Evolutionary conservation across 2,797 vertebrate species (phyloP), one percentile per base, ranked within the genome.

Genomic region (Megaceryle alcyon): DNA sequence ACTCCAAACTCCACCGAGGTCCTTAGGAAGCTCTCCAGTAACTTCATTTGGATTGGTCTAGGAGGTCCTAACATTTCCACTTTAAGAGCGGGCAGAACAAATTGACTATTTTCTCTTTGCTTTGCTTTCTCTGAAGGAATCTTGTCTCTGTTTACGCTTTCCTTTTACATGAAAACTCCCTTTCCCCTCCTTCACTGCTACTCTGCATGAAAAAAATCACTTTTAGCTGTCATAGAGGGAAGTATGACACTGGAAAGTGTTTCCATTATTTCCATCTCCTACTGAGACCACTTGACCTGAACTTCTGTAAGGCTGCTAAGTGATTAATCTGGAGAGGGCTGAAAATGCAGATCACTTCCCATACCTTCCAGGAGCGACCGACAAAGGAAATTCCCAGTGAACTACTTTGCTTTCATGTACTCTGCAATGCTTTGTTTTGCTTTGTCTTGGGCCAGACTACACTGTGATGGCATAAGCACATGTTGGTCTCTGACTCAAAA

Each of bases 381-480:
- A 28, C 33, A 82, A 75, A 61, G 68, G 43, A 90, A 26, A 71
- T 94, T 73, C 46, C 60, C 68, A 78, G 61, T 29, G 53, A 87
- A 94, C 60, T 69, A 39, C 48, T 90, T 83, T 78, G 15, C 81
- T 88, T 96, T 75, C 56, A 51, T 63, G n/a, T 70, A 48, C 28
- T 63, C 39, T 63, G 41, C 29, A 92, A 56, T 41, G 23, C 17
- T 89, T 59, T 70, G 41, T 49, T 88, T 59, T 68, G 44, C 49
- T 41, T 68, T 53, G 41, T 71, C 48, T 92, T 66, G 31, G 37
- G 41, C 41, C 72, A 93, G 56, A 46, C 53, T 61, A 11, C 41
- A 49, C 35, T 79, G n/a, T 65, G 72, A 95, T 93, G 70, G 72
- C 73, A 75, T 81, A 93, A 89, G 49, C 54, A 92, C 35, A 41